A percentile compares a stretch with the other conserved stretches of the same genome.
Conservation (phyloP, 2,797 vertebrate species). For the Sylvilagus floridanus region DNA sequence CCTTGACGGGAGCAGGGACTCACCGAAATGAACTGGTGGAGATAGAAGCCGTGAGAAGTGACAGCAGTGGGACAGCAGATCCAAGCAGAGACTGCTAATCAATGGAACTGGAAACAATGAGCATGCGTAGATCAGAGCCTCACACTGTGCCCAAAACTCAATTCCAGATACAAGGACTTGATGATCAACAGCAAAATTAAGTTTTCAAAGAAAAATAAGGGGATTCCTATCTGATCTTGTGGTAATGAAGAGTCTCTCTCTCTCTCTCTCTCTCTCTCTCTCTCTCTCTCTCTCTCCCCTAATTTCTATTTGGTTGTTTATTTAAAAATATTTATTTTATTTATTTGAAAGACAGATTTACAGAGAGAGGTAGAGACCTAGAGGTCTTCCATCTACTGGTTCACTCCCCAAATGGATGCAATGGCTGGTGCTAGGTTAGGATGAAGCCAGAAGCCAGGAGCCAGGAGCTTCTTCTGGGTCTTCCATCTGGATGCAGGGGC, state of each 20-base stretch:
- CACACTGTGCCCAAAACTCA: background rate
- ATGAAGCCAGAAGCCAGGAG: too few relatives aligned
- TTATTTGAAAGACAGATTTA: too few relatives aligned
- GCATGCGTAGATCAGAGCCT: background rate
- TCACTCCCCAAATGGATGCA: too few relatives aligned
- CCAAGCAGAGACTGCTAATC: background rate
- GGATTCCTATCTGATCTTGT: background rate
- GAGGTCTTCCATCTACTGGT: too few relatives aligned
- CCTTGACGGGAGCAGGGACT: background rate
- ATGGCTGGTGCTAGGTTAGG: too few relatives aligned
- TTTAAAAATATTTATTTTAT: too few relatives aligned
- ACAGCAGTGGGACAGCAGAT: background rate
- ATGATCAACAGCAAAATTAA: slow-evolving; percentile 42
- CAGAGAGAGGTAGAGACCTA: too few relatives aligned
- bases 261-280: too few relatives aligned
- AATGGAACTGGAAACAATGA: background rate
- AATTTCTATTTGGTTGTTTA: too few relatives aligned
- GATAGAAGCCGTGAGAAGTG: background rate
- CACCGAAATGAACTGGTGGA: background rate
- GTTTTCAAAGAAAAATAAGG: slow-evolving; percentile 5
- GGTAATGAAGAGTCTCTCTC: background rate
- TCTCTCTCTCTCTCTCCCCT: too few relatives aligned
- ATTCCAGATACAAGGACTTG: slow-evolving; percentile 10
- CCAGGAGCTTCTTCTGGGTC: too few relatives aligned
- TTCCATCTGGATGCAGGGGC: too few relatives aligned